Evolutionary conservation across 2,113 vertebrate genomes (phyloP).

Genomic region (Poeciliopsis turrubarensis): DNA sequence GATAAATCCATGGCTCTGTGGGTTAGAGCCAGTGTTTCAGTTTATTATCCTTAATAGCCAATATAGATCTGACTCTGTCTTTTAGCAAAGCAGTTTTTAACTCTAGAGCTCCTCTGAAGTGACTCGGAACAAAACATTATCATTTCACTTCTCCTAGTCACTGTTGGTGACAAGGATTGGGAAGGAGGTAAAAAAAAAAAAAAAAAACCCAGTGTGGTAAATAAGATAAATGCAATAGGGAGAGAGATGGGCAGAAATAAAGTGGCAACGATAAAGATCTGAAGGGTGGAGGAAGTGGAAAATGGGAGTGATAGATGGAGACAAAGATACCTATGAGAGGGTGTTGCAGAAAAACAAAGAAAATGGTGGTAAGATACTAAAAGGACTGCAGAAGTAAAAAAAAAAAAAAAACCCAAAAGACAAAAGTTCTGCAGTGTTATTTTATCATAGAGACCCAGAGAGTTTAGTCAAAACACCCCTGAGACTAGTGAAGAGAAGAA

Average conservation of each 20-base stretch:
- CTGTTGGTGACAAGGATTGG: background rate
- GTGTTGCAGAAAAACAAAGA: background rate
- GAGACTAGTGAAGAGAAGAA: conserved; percentile 41
- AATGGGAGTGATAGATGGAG: conserved; percentile 21
- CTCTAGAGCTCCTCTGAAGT: conserved; percentile 27
- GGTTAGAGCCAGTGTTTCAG: conserved; percentile 10
- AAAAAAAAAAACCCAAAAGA: background rate
- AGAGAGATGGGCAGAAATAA: conserved; percentile 4
- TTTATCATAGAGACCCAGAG: conserved; percentile 39
- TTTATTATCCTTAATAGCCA: conserved; percentile 59
- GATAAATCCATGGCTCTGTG: background rate
- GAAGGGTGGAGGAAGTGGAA: background rate
- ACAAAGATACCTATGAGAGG: background rate
- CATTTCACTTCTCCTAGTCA: conserved; percentile 12
- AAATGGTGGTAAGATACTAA: conserved; percentile 17
- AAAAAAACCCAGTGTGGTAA: background rate
- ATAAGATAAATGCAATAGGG: background rate
- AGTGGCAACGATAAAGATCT: conserved; percentile 18
- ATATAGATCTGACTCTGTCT: conserved; percentile 68
- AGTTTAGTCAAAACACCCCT: conserved; percentile 38
- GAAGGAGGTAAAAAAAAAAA: background rate
- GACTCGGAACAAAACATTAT: conserved; percentile 43
- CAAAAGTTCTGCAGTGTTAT: conserved; percentile 32
- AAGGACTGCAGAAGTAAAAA: background rate
- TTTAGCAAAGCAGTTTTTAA: conserved; percentile 46